Base-by-base conservation (phyloP, 2,797 vertebrate genomes). In the Ara ararauna region DNA sequence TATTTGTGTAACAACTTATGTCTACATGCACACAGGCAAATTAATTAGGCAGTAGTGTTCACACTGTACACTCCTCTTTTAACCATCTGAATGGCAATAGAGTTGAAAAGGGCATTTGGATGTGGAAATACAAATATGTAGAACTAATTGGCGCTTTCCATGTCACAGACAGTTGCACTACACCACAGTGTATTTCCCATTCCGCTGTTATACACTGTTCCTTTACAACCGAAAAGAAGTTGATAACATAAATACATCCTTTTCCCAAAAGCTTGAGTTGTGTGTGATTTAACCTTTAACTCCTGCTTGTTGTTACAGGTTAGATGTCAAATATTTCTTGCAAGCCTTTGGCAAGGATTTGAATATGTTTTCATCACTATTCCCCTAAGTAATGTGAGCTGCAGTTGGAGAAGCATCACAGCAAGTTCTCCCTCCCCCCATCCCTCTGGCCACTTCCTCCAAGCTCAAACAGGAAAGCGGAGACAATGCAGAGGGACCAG, bases 391-490 rank as follows among this genome's bases (percentile, higher is more conserved):
- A 84, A 79, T 68, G 23, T 13, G 78, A 60, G 53, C 62, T 80
- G 60, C 53, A 56, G 34, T 93, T 54, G 36, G 74, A 74, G 65
- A 51, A 48, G 34, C 81, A 62, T 40, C 10, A 26, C 62, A 66
- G 92, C 5, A 44, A 77, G 40, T 14, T 53, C 86, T 80, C 74
- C 73, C 93, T 89, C 68, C 87, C 96, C 94, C 72, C 30, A 36
- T 44, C 60, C 56, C 80, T 76, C 71, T 58, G 30, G 68, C 54
- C 68, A 76, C 98, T 99, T 99, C 99, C 99, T 98, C 97, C 95
- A 95, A 86, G 94, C 92, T 96, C 96, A 97, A 97, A 98, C 99
- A 99, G 99, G 99, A 99, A 99, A 98, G 96, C 86, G 30, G 94
- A 93, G 97, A 98, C 98, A 98, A 98, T 98, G 97, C 96, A 94